A percentile compares a stretch with the other conserved stretches of the same genome.
Evolutionary conservation across 1,140 invertebrate genomes (phyloP).

Genomic region (Polypedilum pembai): DNA sequence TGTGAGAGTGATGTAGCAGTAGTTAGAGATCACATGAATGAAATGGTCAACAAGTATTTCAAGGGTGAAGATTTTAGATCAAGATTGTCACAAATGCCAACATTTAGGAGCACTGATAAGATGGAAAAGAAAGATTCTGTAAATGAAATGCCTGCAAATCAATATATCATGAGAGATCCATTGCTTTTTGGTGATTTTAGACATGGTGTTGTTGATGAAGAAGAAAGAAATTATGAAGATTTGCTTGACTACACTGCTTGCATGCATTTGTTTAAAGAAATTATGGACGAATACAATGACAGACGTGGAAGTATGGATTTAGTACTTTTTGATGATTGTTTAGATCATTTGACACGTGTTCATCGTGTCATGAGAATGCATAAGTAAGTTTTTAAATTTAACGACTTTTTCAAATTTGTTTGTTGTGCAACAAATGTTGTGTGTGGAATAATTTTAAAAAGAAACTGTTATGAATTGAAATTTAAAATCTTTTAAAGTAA

Average conservation of each 20-base stretch:
- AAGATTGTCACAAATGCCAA: neutral
- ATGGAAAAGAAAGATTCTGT: constrained; percentile 4
- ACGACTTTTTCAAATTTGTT: neutral
- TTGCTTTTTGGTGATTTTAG: constrained; percentile 80
- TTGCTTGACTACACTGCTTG: constrained; percentile 57
- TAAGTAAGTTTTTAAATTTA: constrained; percentile 33
- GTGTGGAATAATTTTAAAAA: neutral
- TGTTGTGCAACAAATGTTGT: neutral
- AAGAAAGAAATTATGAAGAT: constrained; percentile 77
- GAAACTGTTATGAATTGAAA: neutral
- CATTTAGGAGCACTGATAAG: neutral
- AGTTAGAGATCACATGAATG: constrained; percentile 35
- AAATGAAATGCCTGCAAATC: constrained; percentile 38
- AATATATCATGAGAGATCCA: constrained; percentile 69
- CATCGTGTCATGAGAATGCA: constrained; percentile 76
- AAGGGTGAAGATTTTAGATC: neutral
- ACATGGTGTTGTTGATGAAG: constrained; percentile 70
- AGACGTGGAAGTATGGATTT: constrained; percentile 59
- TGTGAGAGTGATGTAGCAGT: constrained; percentile 51
- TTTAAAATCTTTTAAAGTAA: too few species aligned
- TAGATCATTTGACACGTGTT: constrained; percentile 79
- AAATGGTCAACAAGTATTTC: neutral
- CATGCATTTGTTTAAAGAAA: constrained; percentile 46
- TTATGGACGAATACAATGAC: constrained; percentile 80
- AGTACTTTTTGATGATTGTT: constrained; percentile 81